Conservation (phyloP, 1,140 invertebrate species). For the Scaptomyza graminum region DNA sequence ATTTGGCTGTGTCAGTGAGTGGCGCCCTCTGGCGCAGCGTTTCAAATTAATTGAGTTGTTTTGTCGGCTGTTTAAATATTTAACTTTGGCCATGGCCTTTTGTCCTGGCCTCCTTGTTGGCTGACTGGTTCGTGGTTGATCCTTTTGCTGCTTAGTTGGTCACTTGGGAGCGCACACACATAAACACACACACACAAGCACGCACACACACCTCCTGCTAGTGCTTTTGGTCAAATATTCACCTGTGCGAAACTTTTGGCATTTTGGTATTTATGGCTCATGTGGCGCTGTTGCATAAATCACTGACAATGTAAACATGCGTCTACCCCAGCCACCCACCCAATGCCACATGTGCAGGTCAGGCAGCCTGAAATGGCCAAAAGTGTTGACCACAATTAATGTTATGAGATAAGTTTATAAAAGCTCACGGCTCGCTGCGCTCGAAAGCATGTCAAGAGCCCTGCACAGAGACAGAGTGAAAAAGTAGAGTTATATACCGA, state of each 20-base stretch:
- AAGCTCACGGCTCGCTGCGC: constrained; percentile 62
- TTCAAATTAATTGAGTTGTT: constrained; percentile 83
- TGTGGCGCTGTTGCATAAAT: constrained; percentile 82
- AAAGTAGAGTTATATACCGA: neutral
- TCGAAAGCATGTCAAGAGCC: constrained; percentile 39
- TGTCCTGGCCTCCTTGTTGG: constrained; percentile 44
- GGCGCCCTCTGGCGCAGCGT: constrained; percentile 29
- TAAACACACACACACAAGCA: constrained; percentile 16
- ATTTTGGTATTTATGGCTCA: constrained; percentile 83
- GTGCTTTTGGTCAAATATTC: constrained; percentile 17
- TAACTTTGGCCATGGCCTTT: constrained; percentile 70
- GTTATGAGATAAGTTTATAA: constrained; percentile 83
- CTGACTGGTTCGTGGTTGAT: constrained; percentile 38
- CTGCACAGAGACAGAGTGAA: constrained; percentile 2
- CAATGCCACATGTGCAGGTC: constrained; percentile 21
- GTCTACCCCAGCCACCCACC: neutral
- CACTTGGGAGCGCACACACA: constrained; percentile 64
- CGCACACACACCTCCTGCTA: constrained; percentile 10
- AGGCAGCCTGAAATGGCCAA: constrained; percentile 68
- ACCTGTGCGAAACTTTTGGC: constrained; percentile 77
- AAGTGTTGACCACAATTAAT: constrained; percentile 83
- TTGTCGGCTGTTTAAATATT: constrained; percentile 76
- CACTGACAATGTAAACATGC: constrained; percentile 79
- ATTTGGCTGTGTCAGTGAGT: constrained; percentile 5
- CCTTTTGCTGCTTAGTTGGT: constrained; percentile 78